Conservation (phyloP, 2,888 invertebrate species). For the Cosmia trapezina region DNA sequence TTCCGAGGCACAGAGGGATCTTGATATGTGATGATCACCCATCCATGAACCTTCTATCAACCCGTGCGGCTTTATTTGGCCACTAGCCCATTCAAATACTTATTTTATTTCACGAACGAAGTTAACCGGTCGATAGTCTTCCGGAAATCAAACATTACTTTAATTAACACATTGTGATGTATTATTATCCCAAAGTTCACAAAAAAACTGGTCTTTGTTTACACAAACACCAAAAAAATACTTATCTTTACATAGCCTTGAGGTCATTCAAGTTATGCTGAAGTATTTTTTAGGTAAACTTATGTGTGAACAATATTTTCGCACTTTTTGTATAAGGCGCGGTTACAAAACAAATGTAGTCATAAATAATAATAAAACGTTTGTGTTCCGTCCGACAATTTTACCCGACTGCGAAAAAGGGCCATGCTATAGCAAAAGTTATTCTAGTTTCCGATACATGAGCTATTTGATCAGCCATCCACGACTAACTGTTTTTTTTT, state of each 20-base stretch:
- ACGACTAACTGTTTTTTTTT: no score
- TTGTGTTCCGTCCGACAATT: no score
- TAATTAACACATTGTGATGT: slow-evolving; percentile 32
- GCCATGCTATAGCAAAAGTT: no score
- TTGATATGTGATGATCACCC: neutral
- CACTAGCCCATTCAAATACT: neutral
- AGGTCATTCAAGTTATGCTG: slow-evolving; percentile 11
- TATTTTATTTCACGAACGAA: neutral
- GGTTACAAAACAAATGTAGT: neutral
- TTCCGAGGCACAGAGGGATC: neutral
- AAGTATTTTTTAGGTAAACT: neutral
- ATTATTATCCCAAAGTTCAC: slow-evolving; percentile 5
- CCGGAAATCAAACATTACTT: slow-evolving; percentile 22
- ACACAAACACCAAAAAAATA: slow-evolving; percentile 5
- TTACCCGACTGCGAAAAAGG: neutral
- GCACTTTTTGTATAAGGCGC: slow-evolving; percentile 12
- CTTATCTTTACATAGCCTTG: neutral
- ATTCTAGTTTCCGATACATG: no score
- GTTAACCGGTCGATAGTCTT: neutral
- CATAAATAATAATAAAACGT: neutral
- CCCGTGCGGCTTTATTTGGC: neutral
- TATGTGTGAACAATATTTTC: slow-evolving; percentile 22
- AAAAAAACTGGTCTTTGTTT: slow-evolving; percentile 9
- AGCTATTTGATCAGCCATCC: no score
- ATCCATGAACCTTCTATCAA: neutral